Conservation (phyloP, 2,113 vertebrate genomes). For the Sporophila hypoxantha region DNA sequence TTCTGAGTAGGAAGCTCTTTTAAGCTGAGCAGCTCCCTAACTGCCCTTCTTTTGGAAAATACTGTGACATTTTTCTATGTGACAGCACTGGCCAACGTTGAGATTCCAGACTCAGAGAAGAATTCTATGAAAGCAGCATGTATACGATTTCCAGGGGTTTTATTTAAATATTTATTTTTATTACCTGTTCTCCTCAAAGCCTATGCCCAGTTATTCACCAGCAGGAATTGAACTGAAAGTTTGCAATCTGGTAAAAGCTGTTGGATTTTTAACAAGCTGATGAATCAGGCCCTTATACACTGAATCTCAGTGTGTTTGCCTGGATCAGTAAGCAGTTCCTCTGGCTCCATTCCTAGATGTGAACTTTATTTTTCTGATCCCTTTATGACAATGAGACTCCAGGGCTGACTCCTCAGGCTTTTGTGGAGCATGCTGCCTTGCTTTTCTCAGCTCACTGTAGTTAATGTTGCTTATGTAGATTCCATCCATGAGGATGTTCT, state of each 20-base stretch:
- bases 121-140: background rate
- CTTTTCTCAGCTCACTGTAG: background rate
- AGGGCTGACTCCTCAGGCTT: background rate
- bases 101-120: background rate
- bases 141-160: background rate
- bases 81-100: accelerated
- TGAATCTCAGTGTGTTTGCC: background rate
- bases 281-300: background rate
- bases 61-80: background rate
- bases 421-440: accelerated
- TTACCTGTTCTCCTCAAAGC: background rate
- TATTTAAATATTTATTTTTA: background rate
- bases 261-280: background rate
- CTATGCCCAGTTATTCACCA: background rate
- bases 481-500: background rate
- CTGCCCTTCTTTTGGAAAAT: background rate
- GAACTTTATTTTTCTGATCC: background rate
- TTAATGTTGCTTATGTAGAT: background rate
- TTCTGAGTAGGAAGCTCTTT: background rate
- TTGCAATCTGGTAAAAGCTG: background rate
- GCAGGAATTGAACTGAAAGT: background rate
- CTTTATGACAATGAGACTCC: background rate
- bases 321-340: background rate
- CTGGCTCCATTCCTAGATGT: background rate
- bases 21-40: background rate